These are phyloP conservation scores for Apostichopus japonicus DNA, from an alignment of 35 echinoderm and acorn worm genomes.

Conservation along the genomic window DNA sequence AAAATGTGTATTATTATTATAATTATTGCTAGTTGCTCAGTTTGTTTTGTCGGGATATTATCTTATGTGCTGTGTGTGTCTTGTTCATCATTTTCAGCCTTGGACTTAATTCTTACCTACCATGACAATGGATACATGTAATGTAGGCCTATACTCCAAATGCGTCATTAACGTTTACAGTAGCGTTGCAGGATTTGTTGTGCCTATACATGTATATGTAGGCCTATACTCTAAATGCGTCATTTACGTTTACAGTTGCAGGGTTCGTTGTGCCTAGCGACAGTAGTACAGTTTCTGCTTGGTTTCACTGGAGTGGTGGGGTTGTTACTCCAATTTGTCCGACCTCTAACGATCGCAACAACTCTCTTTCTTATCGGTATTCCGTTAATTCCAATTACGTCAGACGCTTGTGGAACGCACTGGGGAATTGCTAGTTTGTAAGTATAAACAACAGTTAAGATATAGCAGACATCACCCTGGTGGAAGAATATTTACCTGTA, in stretches of 20 bases:
- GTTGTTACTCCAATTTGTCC: neutral
- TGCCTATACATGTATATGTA: neutral
- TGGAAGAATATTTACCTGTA: too few relatives aligned
- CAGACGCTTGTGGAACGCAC: constrained; percentile 23
- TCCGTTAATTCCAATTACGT: constrained; percentile 11
- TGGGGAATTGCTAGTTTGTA: constrained; percentile 50
- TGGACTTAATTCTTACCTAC: neutral
- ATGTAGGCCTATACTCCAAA: neutral
- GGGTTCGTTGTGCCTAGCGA: neutral
- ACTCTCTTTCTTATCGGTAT: constrained; percentile 16
- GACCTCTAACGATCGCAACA: constrained; percentile 17
- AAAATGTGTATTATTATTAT: too few relatives aligned
- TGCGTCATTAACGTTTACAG: neutral
- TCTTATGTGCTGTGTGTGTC: too few relatives aligned
- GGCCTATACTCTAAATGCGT: neutral
- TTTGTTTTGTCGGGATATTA: too few relatives aligned
- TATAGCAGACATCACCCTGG: too few relatives aligned
- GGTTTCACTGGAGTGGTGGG: constrained; percentile 3
- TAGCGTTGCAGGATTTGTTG: neutral
- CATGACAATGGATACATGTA: neutral
- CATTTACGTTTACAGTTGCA: neutral
- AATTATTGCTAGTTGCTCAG: too few relatives aligned
- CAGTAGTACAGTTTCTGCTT: constrained; percentile 28
- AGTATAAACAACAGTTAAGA: neutral
- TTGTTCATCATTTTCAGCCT: too few relatives aligned